Evolutionary conservation across 2,797 vertebrate species (phyloP), one percentile per base, ranked within the genome.

Genomic region (Melanotaenia trifasciata): DNA sequence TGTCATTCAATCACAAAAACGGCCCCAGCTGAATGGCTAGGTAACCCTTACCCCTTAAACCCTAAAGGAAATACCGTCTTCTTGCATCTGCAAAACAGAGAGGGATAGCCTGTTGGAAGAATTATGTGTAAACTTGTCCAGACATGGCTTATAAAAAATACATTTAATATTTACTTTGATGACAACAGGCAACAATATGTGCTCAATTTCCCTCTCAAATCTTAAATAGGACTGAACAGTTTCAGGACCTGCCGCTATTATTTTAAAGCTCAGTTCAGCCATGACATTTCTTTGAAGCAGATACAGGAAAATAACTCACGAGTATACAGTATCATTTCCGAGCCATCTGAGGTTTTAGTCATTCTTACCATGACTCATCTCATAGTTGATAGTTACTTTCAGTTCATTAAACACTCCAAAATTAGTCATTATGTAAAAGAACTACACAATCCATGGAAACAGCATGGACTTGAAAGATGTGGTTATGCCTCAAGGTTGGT

Each of bases 351-450:
- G 28, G 28, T 30, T 4, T 30, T 30, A 30, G n/a, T n/a, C n/a
- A 66, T 45, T 18, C 8, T 62, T 61, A 5, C 28, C 40, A 28
- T 69, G 56, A 70, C 36, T 66, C 20, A 60, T 26, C 5, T 69
- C 36, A 78, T 7, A 76, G 32, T 9, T 40, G 5, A 40, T 8
- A 14, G 38, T 7, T 14, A 51, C 10, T 5, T 64, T 64, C 13
- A 62, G 12, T 47, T 30, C 53, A 56, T 71, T 71, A 64, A 56
- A 69, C 58, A 54, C 45, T 75, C 58, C 32, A 14, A 9, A 56
- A 56, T 43, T 57, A 5, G 30, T 68, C 32, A 59, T 58, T 33
- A n/a, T 58, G 20, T 57, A 64, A 26, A 22, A 38, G 36, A 16
- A 20, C 1, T 0, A 40, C 18, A 51, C 1, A 1, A 38, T 16